Evolutionary conservation across 2,113 vertebrate species (phyloP), one percentile per base, ranked within the genome.

Genomic region (Ranitomeya variabilis): DNA sequence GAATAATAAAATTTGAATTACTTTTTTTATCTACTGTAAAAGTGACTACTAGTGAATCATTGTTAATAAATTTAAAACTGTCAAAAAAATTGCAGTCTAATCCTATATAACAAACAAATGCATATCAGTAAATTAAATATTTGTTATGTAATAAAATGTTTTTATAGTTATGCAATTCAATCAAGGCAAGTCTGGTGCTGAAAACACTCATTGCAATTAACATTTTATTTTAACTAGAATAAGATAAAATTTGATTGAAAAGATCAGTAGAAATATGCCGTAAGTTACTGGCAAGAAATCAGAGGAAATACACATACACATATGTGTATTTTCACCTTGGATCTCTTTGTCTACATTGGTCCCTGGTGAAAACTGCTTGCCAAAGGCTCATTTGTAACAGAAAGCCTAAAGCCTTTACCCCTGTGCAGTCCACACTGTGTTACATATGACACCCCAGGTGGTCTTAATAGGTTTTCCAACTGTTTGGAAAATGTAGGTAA

Each of bases 381-480:
- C 57, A 88, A 51, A 23, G 54, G 80, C 80, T 83, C 26, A 74
- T 37, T 83, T 83, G 37, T 83, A 77, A 64, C 80, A 37, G 57
- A 88, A 83, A 74, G 67, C 54, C 26, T 51, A 66, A 73, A 88
- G 80, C 18, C 26, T 74, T 26, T 52, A 88, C 71, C 59, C 62
- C n/a, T 88, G 8, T 88, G 87, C 19, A 83, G 69, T n/a, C 82
- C n/a, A 82, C 37, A 83, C 66, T 88, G 31, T 88, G 79, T 71
- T 80, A 71, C 78, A 82, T 87, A 54, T 83, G 71, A 83, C 80
- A 83, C 87, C 59, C 80, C 87, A 83, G 87, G 87, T 88, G 87
- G 87, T 83, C 87, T 88, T 88, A 74, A 88, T 88, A 77, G 80
- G 37, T 88, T 76, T 88, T 77, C 71, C 86, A 82, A 88, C 51